Evolutionary conservation across 2,888 invertebrate genomes (phyloP).

Genomic region (Dichetophora obliterata): DNA sequence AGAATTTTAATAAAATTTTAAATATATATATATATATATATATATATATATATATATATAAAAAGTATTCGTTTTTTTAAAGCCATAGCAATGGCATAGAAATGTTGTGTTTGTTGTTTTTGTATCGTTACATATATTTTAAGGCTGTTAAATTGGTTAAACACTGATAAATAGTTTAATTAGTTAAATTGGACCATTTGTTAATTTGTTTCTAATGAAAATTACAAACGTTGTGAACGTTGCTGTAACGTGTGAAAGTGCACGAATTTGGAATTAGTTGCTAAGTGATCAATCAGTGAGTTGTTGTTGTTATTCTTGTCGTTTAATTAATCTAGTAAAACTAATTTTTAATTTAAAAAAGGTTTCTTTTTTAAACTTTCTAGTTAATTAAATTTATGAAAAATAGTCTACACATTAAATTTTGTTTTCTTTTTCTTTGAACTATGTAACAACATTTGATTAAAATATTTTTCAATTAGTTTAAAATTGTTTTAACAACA

Average conservation of each 20-base stretch:
- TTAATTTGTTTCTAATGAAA: conserved; percentile 44
- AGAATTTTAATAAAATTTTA: not conserved
- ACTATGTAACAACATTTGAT: conserved; percentile 6
- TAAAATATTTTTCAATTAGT: not conserved
- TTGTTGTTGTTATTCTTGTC: too few relatives aligned
- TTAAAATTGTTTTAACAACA: conserved; percentile 6
- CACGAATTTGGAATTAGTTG: conserved; percentile 3
- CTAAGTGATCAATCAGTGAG: not conserved
- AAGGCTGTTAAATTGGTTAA: conserved; percentile 51
- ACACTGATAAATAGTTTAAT: conserved; percentile 32
- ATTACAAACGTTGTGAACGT: not conserved
- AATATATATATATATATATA: conserved; percentile 11
- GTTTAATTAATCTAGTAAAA: too few relatives aligned
- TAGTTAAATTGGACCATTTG: conserved; percentile 60
- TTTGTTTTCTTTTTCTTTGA: not conserved
- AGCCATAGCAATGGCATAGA: conserved; percentile 53
- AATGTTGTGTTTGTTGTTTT: conserved; percentile 14
- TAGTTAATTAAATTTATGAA: not conserved
- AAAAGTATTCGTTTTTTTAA: conserved; percentile 49
- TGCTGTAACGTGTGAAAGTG: conserved; percentile 10
- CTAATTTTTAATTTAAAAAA: not conserved
- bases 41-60: too few relatives aligned
- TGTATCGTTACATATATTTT: conserved; percentile 47
- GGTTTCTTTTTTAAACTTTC: not conserved
- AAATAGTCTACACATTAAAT: too few relatives aligned